phyloP scores from a whole-genome alignment of 2,888 invertebrate species.

The Marronus borbonicus region DNA sequence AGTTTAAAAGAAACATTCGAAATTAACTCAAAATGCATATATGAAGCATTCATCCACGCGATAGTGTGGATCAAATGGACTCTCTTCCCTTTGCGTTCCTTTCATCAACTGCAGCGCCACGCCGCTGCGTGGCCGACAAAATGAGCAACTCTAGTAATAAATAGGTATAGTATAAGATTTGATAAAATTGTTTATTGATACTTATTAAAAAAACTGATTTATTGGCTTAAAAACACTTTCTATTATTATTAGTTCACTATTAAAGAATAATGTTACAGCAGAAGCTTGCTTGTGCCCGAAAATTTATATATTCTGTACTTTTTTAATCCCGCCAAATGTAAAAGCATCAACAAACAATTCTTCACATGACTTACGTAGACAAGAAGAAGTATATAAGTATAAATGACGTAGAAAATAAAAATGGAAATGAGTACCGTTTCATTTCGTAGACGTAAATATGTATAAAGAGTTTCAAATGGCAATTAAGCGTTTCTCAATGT shows the following conservation, averaged over 20 bases:
- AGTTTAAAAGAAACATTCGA: no score
- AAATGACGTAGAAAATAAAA: constrained; percentile 11
- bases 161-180: constrained; percentile 34
- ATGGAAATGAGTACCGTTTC: constrained; percentile 15
- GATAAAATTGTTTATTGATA: constrained; percentile 33
- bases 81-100: no score
- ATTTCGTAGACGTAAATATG: constrained; percentile 21
- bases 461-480: constrained; percentile 14
- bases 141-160: constrained; percentile 12
- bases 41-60: no score
- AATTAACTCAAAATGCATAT: no score
- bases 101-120: no score
- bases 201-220: background rate
- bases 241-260: no score
- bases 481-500: constrained; percentile 37
- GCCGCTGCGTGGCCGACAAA: no score
- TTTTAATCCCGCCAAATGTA: background rate
- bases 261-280: no score
- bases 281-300: no score
- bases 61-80: no score
- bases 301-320: background rate
- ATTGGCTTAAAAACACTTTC: no score
- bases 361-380: constrained; percentile 5
- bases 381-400: background rate
- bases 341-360: constrained; percentile 28